These are phyloP conservation scores for Drepanosiphum platanoidis DNA, from an alignment of 2,888 invertebrate genomes.

Conservation along the genomic window DNA sequence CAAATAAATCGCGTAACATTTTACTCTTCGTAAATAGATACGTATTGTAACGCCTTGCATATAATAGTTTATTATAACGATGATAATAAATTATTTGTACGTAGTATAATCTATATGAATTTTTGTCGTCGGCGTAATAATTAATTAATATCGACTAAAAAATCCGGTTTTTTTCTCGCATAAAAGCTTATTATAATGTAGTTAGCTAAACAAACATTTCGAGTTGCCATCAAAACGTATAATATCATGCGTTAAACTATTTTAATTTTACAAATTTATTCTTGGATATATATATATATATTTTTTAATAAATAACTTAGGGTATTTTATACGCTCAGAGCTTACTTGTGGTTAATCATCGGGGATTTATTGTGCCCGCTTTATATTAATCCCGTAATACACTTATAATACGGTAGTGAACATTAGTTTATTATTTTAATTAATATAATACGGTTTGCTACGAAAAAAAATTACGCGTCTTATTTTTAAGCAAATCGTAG, in stretches of 20 bases:
- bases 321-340: constrained; percentile 1
- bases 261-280: not conserved
- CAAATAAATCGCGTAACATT: too few species aligned
- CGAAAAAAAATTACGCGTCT: not conserved
- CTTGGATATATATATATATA: not conserved
- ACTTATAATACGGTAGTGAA: constrained; percentile 31
- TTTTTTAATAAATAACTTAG: constrained; percentile 5
- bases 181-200: not conserved
- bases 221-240: not conserved
- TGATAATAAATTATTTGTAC: too few species aligned
- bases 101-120: too few species aligned
- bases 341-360: constrained; percentile 51
- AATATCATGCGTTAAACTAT: not conserved
- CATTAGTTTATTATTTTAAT: constrained; percentile 32
- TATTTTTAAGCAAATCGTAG: too few species aligned
- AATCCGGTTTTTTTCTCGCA: not conserved
- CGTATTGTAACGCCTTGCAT: too few species aligned
- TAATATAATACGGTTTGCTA: not conserved
- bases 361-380: constrained; percentile 32
- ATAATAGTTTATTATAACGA: too few species aligned
- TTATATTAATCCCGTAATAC: constrained; percentile 25
- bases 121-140: too few species aligned
- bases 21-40: too few species aligned
- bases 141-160: not conserved
- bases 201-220: not conserved